Evolutionary conservation across 2,888 invertebrate species (phyloP), one percentile per base, ranked within the genome.

Genomic region (Nyleta sp.): DNA sequence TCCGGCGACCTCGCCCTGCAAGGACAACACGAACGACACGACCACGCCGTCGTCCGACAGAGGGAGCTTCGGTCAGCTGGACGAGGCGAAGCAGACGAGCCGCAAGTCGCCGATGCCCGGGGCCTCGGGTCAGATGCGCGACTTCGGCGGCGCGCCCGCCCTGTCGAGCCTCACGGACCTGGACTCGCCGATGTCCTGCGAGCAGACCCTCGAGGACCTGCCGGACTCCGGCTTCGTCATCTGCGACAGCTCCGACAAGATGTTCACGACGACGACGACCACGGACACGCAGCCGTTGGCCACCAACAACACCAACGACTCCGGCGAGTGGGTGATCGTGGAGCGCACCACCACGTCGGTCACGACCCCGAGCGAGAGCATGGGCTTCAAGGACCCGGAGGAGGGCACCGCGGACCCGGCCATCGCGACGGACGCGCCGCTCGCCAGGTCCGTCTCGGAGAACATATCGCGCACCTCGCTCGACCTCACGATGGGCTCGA

Each of bases 141-240:
- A n/a, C n/a, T n/a, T n/a, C n/a, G n/a, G n/a, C 6, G 83, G 81
- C 5, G 31, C 85, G 33, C 84, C 84, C 5, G 82, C 60, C 0
- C 11, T 57, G 40, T 87, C 87, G 10, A 88, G 81, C 59, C 81
- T 84, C 6, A 89, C 89, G 5, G 90, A 90, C 74, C 83, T 89
- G 8, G 90, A 90, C 72, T 89, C 89, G 2, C 87, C 89, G 2
- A 90, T 90, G 90, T 89, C 89, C 2, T 90, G 86, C 70, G 90
- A 90, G 52, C 89, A 89, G 48, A 89, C 87, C 0, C 84, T 87
- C 57, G 88, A 89, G 42, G 87, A 88, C 57, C 57, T 89, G 2
- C 87, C 87, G 0, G 88, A 89, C 67, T 88, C 90, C 13, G 89
- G 87, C 38, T 90, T 87, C 11, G 86, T 87, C 4, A 87, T 87